phyloP scores from a whole-genome alignment of 2,113 vertebrate species.

The Euleptes europaea region DNA sequence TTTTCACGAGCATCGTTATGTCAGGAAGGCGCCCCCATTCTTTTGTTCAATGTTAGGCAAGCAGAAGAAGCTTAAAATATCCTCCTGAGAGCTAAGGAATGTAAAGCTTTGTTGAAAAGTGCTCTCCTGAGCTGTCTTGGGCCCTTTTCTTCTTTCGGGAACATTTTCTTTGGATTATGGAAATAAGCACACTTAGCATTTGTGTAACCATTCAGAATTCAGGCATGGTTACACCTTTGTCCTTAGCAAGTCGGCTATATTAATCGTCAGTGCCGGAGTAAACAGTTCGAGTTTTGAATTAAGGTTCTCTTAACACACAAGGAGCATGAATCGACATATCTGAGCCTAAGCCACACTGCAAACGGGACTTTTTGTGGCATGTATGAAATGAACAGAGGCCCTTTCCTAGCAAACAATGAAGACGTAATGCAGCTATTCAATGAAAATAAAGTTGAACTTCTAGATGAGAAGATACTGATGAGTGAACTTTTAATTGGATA shows the following conservation, averaged over 20 bases:
- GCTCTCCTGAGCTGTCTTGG: constrained; percentile 31
- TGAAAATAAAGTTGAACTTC: background rate
- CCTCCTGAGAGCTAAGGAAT: constrained; percentile 67
- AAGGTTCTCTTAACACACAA: constrained; percentile 69
- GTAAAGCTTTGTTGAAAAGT: constrained; percentile 64
- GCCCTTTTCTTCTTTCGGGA: background rate
- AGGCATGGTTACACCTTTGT: background rate
- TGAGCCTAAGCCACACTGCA: constrained; percentile 1
- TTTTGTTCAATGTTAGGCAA: constrained; percentile 82
- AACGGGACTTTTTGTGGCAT: background rate
- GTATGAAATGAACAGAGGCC: background rate
- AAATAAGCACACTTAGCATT: constrained; percentile 17
- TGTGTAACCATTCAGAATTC: background rate
- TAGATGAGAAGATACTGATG: background rate
- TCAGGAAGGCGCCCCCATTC: constrained; percentile 81
- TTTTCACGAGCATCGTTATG: constrained; percentile 86
- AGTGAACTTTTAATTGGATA: background rate
- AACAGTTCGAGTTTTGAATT: constrained; percentile 69
- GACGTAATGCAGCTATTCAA: background rate
- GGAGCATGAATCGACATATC: constrained; percentile 40
- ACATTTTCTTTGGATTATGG: constrained; percentile 46
- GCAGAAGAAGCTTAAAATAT: constrained; percentile 79
- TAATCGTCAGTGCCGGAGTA: background rate
- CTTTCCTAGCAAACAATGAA: background rate
- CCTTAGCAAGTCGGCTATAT: background rate